A percentile compares a stretch with the other conserved stretches of the same genome.
Conservation (phyloP, 1,140 invertebrate genomes). For the Drosophila virilis region DNA sequence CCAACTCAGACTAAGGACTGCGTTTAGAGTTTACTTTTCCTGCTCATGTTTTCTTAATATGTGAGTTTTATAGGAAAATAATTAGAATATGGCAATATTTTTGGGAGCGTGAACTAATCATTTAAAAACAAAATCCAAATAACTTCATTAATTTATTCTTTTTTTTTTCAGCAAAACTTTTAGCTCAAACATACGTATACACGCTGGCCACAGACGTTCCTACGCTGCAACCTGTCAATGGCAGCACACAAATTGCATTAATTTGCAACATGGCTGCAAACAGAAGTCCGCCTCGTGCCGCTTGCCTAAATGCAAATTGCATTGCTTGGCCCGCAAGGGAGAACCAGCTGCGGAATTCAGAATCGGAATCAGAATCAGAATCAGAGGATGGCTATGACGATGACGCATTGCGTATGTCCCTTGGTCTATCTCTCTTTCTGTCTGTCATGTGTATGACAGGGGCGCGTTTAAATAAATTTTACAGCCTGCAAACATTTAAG, state of each 20-base stretch:
- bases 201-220: neutral
- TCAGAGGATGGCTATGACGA: slow-evolving; percentile 53
- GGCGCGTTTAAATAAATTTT: slow-evolving; percentile 77
- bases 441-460: slow-evolving; percentile 74
- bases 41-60: no score
- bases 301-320: slow-evolving; percentile 44
- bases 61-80: no score
- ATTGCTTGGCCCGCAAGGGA: slow-evolving; percentile 10
- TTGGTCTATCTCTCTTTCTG: slow-evolving; percentile 8
- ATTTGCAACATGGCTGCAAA: slow-evolving; percentile 58
- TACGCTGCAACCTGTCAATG: slow-evolving; percentile 52
- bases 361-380: slow-evolving; percentile 7
- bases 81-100: no score
- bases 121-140: no score
- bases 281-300: slow-evolving; percentile 12
- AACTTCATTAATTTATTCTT: no score
- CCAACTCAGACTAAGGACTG: no score
- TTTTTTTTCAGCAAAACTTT: slow-evolving; percentile 2
- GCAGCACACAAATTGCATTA: slow-evolving; percentile 67
- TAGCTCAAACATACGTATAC: neutral
- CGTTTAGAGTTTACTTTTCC: no score
- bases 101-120: no score
- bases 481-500: slow-evolving; percentile 65
- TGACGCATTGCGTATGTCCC: slow-evolving; percentile 74
- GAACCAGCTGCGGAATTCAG: slow-evolving; percentile 3